phyloP scores from a whole-genome alignment of 92 coral and sea anemone species.

The Chrysogorgia sp. region DNA sequence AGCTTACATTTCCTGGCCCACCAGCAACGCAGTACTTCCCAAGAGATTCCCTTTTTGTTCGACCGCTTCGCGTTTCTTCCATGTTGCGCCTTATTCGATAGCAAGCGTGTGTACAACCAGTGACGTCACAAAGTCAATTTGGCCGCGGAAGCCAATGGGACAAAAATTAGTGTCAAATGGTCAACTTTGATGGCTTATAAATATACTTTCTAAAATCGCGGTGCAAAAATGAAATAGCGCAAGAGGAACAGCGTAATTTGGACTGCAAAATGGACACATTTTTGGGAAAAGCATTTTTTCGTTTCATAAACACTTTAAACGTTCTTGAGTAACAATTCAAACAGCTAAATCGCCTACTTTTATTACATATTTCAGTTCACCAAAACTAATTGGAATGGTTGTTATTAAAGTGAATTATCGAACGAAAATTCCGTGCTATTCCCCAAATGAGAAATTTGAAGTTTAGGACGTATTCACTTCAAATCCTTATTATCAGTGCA shows the following conservation, averaged over 20 bases:
- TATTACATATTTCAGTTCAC: too few relatives aligned
- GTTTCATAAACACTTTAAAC: conserved; percentile 13
- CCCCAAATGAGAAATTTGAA: too few relatives aligned
- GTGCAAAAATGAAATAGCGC: not conserved
- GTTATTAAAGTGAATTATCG: too few relatives aligned
- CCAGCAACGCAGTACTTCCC: conserved; percentile 74
- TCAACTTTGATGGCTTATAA: not conserved
- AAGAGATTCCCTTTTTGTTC: not conserved
- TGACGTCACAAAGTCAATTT: not conserved
- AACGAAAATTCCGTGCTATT: too few relatives aligned
- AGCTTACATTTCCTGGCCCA: conserved; percentile 55
- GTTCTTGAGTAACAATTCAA: too few relatives aligned
- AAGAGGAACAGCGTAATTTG: not conserved
- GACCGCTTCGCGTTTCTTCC: not conserved
- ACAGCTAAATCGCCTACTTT: too few relatives aligned
- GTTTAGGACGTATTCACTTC: too few relatives aligned
- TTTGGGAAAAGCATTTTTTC: not conserved
- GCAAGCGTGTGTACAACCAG: not conserved
- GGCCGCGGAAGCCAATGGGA: not conserved
- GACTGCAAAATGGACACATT: not conserved
- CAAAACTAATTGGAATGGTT: too few relatives aligned
- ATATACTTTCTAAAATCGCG: not conserved
- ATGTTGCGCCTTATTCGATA: not conserved
- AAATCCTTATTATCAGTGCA: too few relatives aligned
- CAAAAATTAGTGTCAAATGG: not conserved